A percentile compares a stretch with the other conserved stretches of the same genome.
Evolutionary conservation across 2,113 vertebrate genomes (phyloP).

Genomic region (Gambusia holbrooki): DNA sequence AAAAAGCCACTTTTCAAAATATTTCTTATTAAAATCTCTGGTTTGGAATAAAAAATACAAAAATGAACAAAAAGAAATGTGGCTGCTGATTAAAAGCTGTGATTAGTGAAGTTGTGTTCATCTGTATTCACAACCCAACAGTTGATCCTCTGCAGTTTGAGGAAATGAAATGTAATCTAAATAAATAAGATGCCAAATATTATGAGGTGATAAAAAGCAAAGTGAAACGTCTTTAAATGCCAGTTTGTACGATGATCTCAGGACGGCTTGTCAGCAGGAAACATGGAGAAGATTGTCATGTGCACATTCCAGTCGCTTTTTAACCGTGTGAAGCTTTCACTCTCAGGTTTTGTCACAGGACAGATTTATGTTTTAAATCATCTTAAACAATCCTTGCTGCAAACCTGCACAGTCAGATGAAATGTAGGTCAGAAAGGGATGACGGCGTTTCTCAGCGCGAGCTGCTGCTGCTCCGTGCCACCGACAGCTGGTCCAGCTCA

Average conservation of each 20-base stretch:
- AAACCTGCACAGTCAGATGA: not conserved
- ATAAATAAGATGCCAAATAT: not conserved
- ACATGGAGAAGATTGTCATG: not conserved
- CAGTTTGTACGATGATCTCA: not conserved
- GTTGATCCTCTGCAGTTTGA: not conserved
- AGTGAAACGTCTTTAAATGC: not conserved
- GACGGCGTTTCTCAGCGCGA: slow-evolving; percentile 30
- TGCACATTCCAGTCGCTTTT: slow-evolving; percentile 21
- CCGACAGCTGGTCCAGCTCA: slow-evolving; percentile 64
- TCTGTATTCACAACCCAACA: no score
- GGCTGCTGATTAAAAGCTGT: no score
- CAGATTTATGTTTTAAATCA: not conserved
- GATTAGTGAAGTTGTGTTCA: no score
- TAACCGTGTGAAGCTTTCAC: not conserved
- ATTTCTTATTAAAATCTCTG: no score
- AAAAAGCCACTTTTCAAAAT: no score
- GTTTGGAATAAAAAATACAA: no score
- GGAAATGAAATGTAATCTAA: not conserved
- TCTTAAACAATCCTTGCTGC: not conserved
- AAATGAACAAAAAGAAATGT: no score
- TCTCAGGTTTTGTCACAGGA: not conserved
- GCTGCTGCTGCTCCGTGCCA: slow-evolving; percentile 5
- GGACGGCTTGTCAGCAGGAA: no score
- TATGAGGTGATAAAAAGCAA: not conserved
- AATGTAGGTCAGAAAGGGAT: slow-evolving; percentile 28